Base-by-base conservation (phyloP, 2,888 invertebrate genomes). In the Empis stercorea region DNA sequence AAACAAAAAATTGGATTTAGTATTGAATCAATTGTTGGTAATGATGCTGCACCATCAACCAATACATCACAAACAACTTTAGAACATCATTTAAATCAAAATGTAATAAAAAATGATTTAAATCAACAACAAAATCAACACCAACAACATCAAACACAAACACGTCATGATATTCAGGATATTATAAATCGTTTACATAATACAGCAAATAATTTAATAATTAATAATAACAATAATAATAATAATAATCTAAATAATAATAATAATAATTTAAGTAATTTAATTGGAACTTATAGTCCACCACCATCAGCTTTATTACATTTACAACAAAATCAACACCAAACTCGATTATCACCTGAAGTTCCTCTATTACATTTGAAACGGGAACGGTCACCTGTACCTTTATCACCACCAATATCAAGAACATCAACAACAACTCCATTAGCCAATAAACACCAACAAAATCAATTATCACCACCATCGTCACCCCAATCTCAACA, bases 1-100 rank as follows among this genome's bases (percentile, higher is more conserved):
- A 89, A 89, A 75, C 91, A 92, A 61, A 92, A 91, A 74, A 88
- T 93, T 70, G 92, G 91, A 68, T 93, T 93, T 70, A 89, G 88
- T 64, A 93, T 93, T 73, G 93, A 92, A 74, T 88, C 89, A 63
- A 91, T 92, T 65, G 92, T 92, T 56, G 92, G 91, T 58, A 84
- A 83, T 53, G 65, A 68, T 57, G 58, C 57, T 42, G 47, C 52
- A 39, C 48, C 53, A 46, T 58, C 54, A 39, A 49, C 57, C 51
- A 56, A 53, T 52, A 49, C 45, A 13, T 14, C 43, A 10, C 17
- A 38, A 38, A 43, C 32, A 34, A 10, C 47, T 38, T 14, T 16
- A 17, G 30, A 32, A 43, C 43, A 32, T 17, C 30, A 30, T 32
- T 39, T 38, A 39, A 20, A 14, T 11, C 10, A 40, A 36, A 44